Evolutionary conservation across 2,888 invertebrate genomes (phyloP), one percentile per base, ranked within the genome.

Genomic region (Heliconius ethilla): DNA sequence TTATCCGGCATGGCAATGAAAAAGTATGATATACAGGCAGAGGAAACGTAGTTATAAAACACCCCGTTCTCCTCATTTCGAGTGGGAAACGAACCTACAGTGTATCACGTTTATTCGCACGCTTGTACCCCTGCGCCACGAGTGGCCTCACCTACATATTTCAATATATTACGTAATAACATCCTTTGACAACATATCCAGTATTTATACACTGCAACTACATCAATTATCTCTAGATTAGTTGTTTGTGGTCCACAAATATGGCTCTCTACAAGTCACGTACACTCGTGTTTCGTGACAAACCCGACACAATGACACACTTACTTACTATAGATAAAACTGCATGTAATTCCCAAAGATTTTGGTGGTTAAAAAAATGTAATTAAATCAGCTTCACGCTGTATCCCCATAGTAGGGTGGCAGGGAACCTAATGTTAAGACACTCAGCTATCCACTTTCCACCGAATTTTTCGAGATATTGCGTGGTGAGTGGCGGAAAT

Each of bases 261-360:
- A 66, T 55, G 66, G 80, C 55, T 74, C 77, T 76, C 70, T 81
- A 33, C 72, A 78, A 73, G 78, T 80, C 78, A 76, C 80, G 76
- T 72, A 79, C 76, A 76, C 76, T 75, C 78, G 77, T 79, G 78
- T 73, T 77, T 78, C 81, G 79, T 79, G 78, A 81, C 81, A 70
- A 55, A 78, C 72, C 25, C 77, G 70, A 75, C 81, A 75, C 62
- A 74, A 45, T 81, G 79, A 81, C 81, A 70, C 37, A 81, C 79
- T 79, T 78, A 81, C 79, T 79, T 78, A 29, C 25, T 33, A 76
- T 33, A 76, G 73, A 76, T 69, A 73, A 76, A 67, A 72, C 55
- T 33, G 72, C 72, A 72, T 72, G 9, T 13, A 9, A 37, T 72
- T 37, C 15, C 59, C 59, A 59, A 59, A 2, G 29, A n/a, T 59